phyloP scores from a whole-genome alignment of 2,888 invertebrate genomes.

The Myopa testacea region DNA sequence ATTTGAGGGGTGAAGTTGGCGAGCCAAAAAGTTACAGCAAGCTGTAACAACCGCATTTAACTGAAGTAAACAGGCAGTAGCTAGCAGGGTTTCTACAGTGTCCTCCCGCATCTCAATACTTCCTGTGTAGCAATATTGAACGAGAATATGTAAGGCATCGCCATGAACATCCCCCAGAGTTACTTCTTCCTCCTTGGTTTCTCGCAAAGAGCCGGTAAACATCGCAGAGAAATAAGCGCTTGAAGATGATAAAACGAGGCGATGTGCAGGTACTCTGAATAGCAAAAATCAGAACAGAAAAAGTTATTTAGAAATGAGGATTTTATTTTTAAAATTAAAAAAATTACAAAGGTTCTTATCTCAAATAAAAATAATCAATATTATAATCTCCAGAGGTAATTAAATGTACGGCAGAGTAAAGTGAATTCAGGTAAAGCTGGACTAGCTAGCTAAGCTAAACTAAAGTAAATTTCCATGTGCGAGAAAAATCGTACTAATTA shows the following conservation, averaged over 20 bases:
- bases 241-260: conserved; percentile 89
- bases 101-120: conserved; percentile 86
- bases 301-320: background rate
- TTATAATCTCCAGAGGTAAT: no score
- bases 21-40: conserved; percentile 89
- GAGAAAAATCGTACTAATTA: no score
- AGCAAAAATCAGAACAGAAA: background rate
- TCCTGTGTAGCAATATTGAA: conserved; percentile 91
- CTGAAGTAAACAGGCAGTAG: conserved; percentile 90
- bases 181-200: conserved; percentile 86
- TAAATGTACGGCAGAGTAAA: no score
- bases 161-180: conserved; percentile 87
- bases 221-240: conserved; percentile 96
- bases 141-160: conserved; percentile 84
- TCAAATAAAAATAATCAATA: no score
- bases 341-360: background rate
- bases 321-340: conserved; percentile 7
- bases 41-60: conserved; percentile 87
- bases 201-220: conserved; percentile 90
- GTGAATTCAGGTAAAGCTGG: no score
- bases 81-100: conserved; percentile 88
- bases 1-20: conserved; percentile 86
- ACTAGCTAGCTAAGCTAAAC: no score
- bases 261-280: conserved; percentile 81
- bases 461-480: no score